These are phyloP conservation scores for Cynopterus sphinx DNA, from an alignment of 2,797 vertebrate species.

Conservation along the genomic window DNA sequence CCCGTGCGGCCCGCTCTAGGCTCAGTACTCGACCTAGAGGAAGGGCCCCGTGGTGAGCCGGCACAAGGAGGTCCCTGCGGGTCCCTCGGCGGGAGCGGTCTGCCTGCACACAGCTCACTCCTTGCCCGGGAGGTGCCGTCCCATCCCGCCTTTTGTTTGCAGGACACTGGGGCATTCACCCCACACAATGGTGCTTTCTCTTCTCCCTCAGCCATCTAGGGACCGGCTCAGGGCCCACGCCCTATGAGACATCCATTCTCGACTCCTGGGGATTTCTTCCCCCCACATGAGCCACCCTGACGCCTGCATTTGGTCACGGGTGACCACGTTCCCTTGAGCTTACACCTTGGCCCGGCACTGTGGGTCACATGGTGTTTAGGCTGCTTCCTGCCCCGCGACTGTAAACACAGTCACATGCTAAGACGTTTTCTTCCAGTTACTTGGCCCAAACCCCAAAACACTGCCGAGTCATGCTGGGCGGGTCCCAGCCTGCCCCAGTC, in stretches of 20 bases:
- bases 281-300: background rate
- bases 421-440: conserved; percentile 69
- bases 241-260: background rate
- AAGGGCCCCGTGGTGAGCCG: background rate
- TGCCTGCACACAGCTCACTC: background rate
- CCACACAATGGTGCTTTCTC: conserved; percentile 57
- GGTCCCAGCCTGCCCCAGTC: conserved; percentile 1
- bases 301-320: background rate
- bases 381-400: background rate
- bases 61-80: background rate
- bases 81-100: background rate
- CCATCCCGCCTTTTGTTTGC: background rate
- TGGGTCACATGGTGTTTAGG: conserved; percentile 64
- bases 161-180: background rate
- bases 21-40: background rate
- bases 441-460: conserved; percentile 70
- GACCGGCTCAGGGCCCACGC: background rate
- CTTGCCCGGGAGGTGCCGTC: background rate
- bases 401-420: conserved; percentile 79
- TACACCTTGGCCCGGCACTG: background rate
- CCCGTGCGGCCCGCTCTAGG: too few relatives aligned
- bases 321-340: background rate
- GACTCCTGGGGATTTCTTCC: background rate
- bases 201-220: background rate
- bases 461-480: conserved; percentile 78